Evolutionary conservation across 2,888 invertebrate genomes (phyloP).

Genomic region (Theretra japonica): DNA sequence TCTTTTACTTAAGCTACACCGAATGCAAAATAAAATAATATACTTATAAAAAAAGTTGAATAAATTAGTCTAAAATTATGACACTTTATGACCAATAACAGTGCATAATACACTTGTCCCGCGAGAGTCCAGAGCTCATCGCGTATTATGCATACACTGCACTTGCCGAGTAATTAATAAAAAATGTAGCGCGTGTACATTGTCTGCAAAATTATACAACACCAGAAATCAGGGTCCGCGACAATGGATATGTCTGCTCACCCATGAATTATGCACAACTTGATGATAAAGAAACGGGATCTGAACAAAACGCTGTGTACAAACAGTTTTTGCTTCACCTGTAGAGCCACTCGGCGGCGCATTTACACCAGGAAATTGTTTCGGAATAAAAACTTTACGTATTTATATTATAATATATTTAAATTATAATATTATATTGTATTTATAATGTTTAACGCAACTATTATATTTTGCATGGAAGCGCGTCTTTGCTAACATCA

Average conservation of each 20-base stretch:
- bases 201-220: conserved; percentile 32
- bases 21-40: neutral
- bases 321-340: conserved; percentile 25
- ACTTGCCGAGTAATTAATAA: neutral
- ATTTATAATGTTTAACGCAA: neutral
- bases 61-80: too few species aligned
- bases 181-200: conserved; percentile 30
- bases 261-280: conserved; percentile 29
- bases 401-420: neutral
- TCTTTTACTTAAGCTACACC: too few species aligned
- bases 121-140: neutral
- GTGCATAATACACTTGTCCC: neutral
- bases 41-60: neutral
- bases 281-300: conserved; percentile 30
- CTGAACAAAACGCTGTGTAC: conserved; percentile 21
- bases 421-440: neutral
- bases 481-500: neutral
- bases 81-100: neutral
- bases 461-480: neutral
- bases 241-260: conserved; percentile 14
- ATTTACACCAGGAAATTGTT: conserved; percentile 3
- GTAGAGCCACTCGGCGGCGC: conserved; percentile 4
- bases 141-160: neutral
- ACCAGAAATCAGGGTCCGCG: conserved; percentile 37
- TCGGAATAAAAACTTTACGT: neutral